Evolutionary conservation across 2,113 vertebrate species (phyloP), one percentile per base, ranked within the genome.

Genomic region (Stegostoma tigrinum): DNA sequence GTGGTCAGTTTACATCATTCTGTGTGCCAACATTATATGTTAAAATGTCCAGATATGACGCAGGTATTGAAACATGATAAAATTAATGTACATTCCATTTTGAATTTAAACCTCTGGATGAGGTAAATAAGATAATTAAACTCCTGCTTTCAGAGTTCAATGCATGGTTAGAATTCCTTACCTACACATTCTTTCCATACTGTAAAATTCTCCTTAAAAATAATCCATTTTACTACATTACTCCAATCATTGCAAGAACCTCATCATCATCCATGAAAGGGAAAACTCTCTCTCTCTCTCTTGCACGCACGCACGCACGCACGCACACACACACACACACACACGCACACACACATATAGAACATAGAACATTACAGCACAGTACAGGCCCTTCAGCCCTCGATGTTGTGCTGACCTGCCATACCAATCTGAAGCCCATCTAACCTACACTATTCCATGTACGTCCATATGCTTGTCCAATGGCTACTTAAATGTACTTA

Each of bases 1-100:
- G 42, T 95, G 94, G 94, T 95, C 94, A 95, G 94, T 72, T 95
- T 95, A 95, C 94, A 95, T 72, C 68, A 95, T 67, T 72, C 24
- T 72, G 94, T 95, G 68, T 95, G 68, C 68, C 94, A 95, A 75
- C 42, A 72, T 95, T 48, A 14, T 95, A 27, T 45, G 94, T 95
- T 30, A 95, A 48, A 72, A 48, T 95, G 94, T 45, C 42, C 94
- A 72, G 94, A 52, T 75, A 95, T 75, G 45, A 70, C 52, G 68
- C 94, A 95, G 64, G 64, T 90, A 90, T 10, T 90, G 52, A 90
- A 90, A 90, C 14, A 61, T 66, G 61, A 17, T 72, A 95, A 95
- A 95, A 95, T 45, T 27, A 95, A 95, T 5, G 42, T 21, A 52
- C 67, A 95, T 48, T 75, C 42, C 94, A 72, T 42, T 24, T 72